Evolutionary conservation across 2,888 invertebrate genomes (phyloP).

Genomic region (Dioctria linearis): DNA sequence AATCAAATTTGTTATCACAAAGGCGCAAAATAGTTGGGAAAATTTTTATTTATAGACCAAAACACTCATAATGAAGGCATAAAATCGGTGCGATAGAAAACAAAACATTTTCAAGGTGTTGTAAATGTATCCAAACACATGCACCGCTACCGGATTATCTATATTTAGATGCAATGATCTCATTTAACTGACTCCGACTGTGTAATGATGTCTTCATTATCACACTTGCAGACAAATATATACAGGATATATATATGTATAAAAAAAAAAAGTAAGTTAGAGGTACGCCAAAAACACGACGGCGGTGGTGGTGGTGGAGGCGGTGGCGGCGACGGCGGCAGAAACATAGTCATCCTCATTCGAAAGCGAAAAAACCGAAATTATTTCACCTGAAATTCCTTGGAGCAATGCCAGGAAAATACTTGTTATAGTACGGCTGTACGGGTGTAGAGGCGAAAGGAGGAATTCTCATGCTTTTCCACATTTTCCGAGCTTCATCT

Average conservation of each 20-base stretch:
- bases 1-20: constrained; percentile 25
- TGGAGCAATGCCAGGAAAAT: constrained; percentile 36
- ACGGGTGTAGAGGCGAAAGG: background rate
- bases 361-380: constrained; percentile 47
- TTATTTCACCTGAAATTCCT: constrained; percentile 54
- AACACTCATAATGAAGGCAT: constrained; percentile 36
- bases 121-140: constrained; percentile 11
- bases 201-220: constrained; percentile 48
- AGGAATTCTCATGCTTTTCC: constrained; percentile 28
- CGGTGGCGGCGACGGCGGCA: background rate
- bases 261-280: background rate
- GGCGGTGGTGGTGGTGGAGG: background rate
- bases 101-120: constrained; percentile 46
- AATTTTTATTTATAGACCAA: constrained; percentile 45
- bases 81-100: background rate
- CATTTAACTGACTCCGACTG: constrained; percentile 53
- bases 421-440: constrained; percentile 12
- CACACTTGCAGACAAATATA: constrained; percentile 32
- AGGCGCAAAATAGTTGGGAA: constrained; percentile 25
- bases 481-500: constrained; percentile 4
- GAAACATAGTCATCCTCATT: constrained; percentile 17
- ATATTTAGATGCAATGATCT: constrained; percentile 58
- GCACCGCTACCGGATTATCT: constrained; percentile 24
- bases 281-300: background rate
- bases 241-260: background rate